phyloP scores from a whole-genome alignment of 2,888 invertebrate genomes.

The Cephus pygmeus region DNA sequence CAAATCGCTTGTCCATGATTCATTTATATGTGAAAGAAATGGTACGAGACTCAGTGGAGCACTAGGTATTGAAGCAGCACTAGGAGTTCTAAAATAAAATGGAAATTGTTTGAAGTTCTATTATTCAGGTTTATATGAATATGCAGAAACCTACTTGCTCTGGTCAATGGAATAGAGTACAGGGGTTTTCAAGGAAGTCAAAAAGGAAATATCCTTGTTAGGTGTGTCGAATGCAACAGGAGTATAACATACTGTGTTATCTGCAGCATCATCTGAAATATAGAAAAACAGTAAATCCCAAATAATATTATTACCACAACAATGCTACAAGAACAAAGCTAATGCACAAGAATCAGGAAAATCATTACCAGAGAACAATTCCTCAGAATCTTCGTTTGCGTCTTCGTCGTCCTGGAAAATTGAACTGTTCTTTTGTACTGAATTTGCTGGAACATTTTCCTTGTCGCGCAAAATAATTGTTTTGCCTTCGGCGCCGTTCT shows the following conservation, averaged over 20 bases:
- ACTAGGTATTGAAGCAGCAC: constrained; percentile 39
- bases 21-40: constrained; percentile 42
- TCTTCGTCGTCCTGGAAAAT: not conserved
- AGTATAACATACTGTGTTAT: too few species aligned
- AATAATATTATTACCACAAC: too few species aligned
- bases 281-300: too few species aligned
- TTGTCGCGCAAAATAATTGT: not conserved
- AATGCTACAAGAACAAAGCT: too few species aligned
- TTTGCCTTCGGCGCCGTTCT: not conserved
- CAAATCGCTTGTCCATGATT: constrained; percentile 52
- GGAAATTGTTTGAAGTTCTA: not conserved
- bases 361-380: constrained; percentile 32
- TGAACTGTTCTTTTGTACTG: not conserved
- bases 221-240: too few species aligned
- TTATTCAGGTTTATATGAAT: not conserved
- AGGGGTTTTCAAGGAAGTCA: constrained; percentile 29
- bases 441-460: not conserved
- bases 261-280: too few species aligned
- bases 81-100: constrained; percentile 33
- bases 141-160: constrained; percentile 24
- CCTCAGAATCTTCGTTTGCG: constrained; percentile 22
- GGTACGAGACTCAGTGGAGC: constrained; percentile 48
- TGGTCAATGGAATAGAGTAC: constrained; percentile 19
- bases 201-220: constrained; percentile 4
- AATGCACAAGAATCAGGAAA: not conserved